A percentile compares a stretch with the other conserved stretches of the same genome.
Evolutionary conservation across 92 coral and sea anemone species (phyloP).

Genomic region (Phenganax marumi): DNA sequence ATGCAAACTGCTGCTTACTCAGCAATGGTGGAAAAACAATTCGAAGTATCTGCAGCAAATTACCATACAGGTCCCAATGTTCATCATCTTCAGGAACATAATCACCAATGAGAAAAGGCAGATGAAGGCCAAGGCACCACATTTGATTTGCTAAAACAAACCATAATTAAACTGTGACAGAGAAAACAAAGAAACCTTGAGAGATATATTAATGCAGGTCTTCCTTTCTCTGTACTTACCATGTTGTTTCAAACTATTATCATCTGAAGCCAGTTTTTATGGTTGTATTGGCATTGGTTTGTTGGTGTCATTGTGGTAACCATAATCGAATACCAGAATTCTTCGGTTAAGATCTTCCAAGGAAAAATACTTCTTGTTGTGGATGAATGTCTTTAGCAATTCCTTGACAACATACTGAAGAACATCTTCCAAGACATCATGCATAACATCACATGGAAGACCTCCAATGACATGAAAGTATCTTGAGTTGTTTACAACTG

Average conservation of each 20-base stretch:
- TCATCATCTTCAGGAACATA: slow-evolving; percentile 61
- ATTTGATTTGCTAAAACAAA: slow-evolving; percentile 65
- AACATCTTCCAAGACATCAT: slow-evolving; percentile 59
- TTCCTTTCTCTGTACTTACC: slow-evolving; percentile 47
- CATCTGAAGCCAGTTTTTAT: slow-evolving; percentile 46
- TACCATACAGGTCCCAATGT: slow-evolving; percentile 57
- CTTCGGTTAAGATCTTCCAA: slow-evolving; percentile 26
- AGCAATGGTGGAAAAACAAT: no score
- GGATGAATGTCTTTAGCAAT: slow-evolving; percentile 11
- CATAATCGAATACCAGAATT: slow-evolving; percentile 11
- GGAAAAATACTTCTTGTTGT: slow-evolving; percentile 12
- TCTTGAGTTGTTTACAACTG: slow-evolving; percentile 49
- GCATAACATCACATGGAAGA: slow-evolving; percentile 62
- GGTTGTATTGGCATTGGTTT: slow-evolving; percentile 43
- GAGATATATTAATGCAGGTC: background rate
- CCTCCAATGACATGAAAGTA: slow-evolving; percentile 63
- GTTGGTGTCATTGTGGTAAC: slow-evolving; percentile 20
- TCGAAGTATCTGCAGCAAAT: slow-evolving; percentile 50
- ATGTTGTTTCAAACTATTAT: slow-evolving; percentile 66
- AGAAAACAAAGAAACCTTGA: background rate
- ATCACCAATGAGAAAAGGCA: slow-evolving; percentile 60
- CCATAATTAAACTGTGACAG: no score
- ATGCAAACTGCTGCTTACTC: no score
- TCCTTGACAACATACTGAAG: slow-evolving; percentile 20
- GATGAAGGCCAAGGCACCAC: slow-evolving; percentile 64